Evolutionary conservation across 2,888 invertebrate species (phyloP).

Genomic region (Yponomeuta cagnagella): DNA sequence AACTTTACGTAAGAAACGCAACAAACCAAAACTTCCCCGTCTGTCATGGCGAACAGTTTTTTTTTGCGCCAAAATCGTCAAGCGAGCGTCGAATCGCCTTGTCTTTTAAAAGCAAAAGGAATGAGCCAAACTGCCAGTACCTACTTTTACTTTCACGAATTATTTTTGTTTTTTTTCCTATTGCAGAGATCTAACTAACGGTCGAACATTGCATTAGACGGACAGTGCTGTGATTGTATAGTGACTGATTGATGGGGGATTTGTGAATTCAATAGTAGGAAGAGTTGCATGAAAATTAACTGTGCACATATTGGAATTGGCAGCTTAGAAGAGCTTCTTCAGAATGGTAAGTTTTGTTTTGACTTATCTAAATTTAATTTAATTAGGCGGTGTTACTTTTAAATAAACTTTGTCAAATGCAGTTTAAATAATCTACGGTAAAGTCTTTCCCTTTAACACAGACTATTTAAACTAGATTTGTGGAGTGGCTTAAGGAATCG

Average conservation of each 20-base stretch:
- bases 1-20: not conserved
- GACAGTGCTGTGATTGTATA: constrained; percentile 13
- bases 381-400: not conserved
- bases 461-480: no score
- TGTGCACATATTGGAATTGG: not conserved
- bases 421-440: no score
- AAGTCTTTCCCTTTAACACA: no score
- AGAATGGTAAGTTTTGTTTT: constrained; percentile 9
- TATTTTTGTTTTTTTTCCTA: constrained; percentile 14
- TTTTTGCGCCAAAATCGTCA: not conserved
- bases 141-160: constrained; percentile 7
- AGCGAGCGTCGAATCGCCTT: not conserved
- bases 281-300: not conserved
- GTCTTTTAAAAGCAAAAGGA: not conserved
- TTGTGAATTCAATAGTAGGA: constrained; percentile 3
- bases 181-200: constrained; percentile 14
- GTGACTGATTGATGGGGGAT: constrained; percentile 4
- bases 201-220: constrained; percentile 11
- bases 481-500: no score
- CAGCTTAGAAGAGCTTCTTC: not conserved
- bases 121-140: not conserved
- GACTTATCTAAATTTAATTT: not conserved
- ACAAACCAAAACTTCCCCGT: not conserved
- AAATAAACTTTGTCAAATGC: no score
- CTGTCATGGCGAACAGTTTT: not conserved